Conservation (phyloP, 1,140 invertebrate genomes). For the Listronotus oregonensis region DNA sequence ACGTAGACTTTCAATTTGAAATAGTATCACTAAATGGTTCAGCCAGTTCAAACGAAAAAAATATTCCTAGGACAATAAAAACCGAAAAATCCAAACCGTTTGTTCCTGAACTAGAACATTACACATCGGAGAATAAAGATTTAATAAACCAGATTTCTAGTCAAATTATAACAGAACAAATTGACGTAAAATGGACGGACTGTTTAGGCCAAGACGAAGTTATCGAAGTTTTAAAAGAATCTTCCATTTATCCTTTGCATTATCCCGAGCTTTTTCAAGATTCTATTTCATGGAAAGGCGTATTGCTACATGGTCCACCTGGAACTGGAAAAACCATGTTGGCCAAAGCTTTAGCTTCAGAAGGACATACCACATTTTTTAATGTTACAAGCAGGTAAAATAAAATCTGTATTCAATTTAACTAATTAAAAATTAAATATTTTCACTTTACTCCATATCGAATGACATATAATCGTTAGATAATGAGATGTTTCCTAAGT, state of each 20-base stretch:
- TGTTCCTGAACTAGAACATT: conserved; percentile 1
- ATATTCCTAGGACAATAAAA: not conserved
- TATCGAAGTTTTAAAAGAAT: conserved; percentile 86
- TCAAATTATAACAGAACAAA: conserved; percentile 15
- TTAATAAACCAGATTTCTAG: conserved; percentile 15
- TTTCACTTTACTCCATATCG: no score
- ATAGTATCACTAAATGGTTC: conserved; percentile 31
- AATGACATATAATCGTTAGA: no score
- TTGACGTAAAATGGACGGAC: conserved; percentile 68
- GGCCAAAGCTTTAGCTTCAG: conserved; percentile 85
- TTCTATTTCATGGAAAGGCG: conserved; percentile 81
- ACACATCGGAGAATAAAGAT: conserved; percentile 5
- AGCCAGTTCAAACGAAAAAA: not conserved
- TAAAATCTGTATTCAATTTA: no score
- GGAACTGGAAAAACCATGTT: conserved; percentile 85
- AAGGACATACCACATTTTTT: conserved; percentile 87
- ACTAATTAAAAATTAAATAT: no score
- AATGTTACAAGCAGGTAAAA: conserved; percentile 74
- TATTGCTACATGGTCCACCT: conserved; percentile 86
- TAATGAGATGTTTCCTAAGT: no score
- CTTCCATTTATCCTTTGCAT: conserved; percentile 82
- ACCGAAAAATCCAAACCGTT: conserved; percentile 36
- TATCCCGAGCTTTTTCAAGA: conserved; percentile 85
- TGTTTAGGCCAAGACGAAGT: conserved; percentile 79
- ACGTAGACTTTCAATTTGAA: conserved; percentile 42